These are phyloP conservation scores for Epizoanthus ramosus DNA, from an alignment of 92 coral and sea anemone genomes.

Conservation along the genomic window DNA sequence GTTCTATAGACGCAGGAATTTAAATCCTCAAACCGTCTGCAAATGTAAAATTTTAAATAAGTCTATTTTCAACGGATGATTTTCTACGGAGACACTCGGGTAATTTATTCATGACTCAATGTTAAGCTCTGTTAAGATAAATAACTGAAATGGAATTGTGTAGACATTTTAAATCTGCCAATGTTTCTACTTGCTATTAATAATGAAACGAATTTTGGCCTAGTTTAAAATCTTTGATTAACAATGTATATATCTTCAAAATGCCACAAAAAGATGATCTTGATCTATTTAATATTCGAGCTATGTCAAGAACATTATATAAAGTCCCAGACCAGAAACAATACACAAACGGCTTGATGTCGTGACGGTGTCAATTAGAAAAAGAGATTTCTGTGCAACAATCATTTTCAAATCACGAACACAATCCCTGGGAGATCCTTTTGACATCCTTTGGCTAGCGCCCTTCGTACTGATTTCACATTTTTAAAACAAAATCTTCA, in stretches of 20 bases:
- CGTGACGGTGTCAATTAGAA: conserved; percentile 11
- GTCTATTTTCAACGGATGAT: not conserved
- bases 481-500: too few species aligned
- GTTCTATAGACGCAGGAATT: too few species aligned
- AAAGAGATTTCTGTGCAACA: not conserved
- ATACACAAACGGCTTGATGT: not conserved
- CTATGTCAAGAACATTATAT: too few species aligned
- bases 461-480: not conserved
- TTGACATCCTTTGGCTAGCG: not conserved
- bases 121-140: not conserved
- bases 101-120: not conserved
- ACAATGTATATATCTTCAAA: not conserved
- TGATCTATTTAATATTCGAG: not conserved
- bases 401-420: not conserved
- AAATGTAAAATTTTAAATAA: not conserved
- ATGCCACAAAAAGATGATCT: not conserved
- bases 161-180: conserved; percentile 3
- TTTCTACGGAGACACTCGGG: not conserved
- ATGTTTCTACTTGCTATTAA: conserved; percentile 18
- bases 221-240: not conserved
- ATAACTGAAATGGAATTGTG: conserved; percentile 16
- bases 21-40: not conserved
- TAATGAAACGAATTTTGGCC: not conserved
- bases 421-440: not conserved
- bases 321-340: not conserved